Base-by-base conservation (phyloP, 2,888 invertebrate genomes). In the Epirrhoe alternata region DNA sequence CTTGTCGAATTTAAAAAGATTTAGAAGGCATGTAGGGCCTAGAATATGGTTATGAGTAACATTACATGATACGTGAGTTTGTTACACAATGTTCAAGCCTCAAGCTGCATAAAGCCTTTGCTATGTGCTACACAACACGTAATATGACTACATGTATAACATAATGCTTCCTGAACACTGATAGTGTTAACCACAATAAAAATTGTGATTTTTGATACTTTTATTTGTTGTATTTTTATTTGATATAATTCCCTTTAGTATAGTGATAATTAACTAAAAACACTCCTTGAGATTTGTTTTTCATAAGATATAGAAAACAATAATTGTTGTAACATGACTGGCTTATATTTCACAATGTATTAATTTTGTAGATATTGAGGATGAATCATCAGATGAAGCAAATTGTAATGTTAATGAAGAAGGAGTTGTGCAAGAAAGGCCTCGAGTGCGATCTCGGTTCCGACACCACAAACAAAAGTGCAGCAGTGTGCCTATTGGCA, bases 401-500 rank as follows among this genome's bases (percentile, higher is more conserved):
- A 84, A 79, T 66, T 74, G 79, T 67, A 85, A 83, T 74, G 72
- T 79, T 35, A 82, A 78, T 72, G 90, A 90, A 56, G 88, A 91
- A 64, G 88, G 86, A 17, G 74, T 82, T 51, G 70, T 84, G 42
- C 72, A 83, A 50, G 93, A 93, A 50, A 77, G 90, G 65, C 77
- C 85, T 33, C 81, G 89, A 68, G 86, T 91, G 42, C 83, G 91
- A 77, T 89, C 92, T 45, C 80, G 93, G 24, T 90, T 86, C 64
- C 84, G 93, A 30, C 88, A 91, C 70, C 87, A 91, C 66, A 92
- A 91, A 75, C 82, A 86, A 65, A 81, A 85, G 68, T 77, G 82
- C 31, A 75, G 75, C 56, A 83, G 74, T 79, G 76, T 89, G 64
- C 97, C 97, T 1, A 95, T 98, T 79, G 97, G 97, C 56, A 97